Base-by-base conservation (phyloP, 2,888 invertebrate genomes). In the Stomorhina lunata region DNA sequence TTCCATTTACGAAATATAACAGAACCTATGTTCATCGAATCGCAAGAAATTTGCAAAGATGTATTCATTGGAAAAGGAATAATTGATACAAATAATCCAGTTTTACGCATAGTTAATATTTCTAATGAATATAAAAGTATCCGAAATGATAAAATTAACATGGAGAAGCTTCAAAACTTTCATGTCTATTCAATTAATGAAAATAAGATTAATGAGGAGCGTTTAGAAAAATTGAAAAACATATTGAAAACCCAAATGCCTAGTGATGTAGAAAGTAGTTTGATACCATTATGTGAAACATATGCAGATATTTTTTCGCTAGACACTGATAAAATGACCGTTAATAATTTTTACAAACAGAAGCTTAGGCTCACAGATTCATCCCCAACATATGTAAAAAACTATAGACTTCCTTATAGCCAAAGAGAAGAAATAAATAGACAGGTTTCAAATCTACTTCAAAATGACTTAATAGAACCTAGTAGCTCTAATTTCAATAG, bases 381-480 rank as follows among this genome's bases (percentile, higher is more conserved):
- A 12, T 27, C 55, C 9, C 55, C 55, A 12, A 53, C 37, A 1
- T 75, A 65, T 15, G 55, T 75, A 1, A 65, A 65, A 40, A 73
- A 73, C 27, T 75, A 75, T 17, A 9, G 63, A 9, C 20, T 65
- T 10, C 55, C 75, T n/a, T n/a, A 78, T 53, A 50, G 45, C 2
- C 69, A 71, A 53, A 53, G 32, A 22, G n/a, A 53, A 0, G 69
- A 78, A 50, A 78, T 78, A 9, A 9, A 72, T 7, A 50, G 17
- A 22, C 57, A 71, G 22, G 45, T 59, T 12, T 1, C 17, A 32
- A 34, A 68, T 7, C 29, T 77, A 40, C 15, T 78, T 45, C 1
- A 71, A 17, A 63, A 63, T 32, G 34, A 78, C 17, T 53, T 71
- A 65, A 71, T 78, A 15, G 63, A 78, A 34, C 78, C 63, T 0